Base-by-base conservation (phyloP, 2,797 vertebrate genomes). In the Allobates femoralis region DNA sequence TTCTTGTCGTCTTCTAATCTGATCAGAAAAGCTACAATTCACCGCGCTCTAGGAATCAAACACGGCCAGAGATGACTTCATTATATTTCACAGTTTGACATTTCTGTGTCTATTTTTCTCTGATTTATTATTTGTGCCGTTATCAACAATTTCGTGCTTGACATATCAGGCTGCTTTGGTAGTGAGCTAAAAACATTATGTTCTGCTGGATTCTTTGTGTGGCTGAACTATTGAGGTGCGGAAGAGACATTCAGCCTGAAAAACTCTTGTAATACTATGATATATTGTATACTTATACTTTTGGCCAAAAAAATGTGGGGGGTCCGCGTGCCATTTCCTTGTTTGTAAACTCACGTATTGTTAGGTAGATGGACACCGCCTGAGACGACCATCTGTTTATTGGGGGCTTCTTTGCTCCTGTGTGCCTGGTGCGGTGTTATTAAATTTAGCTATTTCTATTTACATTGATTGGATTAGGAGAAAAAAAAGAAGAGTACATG, bases 71-170 rank as follows among this genome's bases (percentile, higher is more conserved):
- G 82, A 76, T 53, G 18, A 75, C 60, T 85, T 62, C 21, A 37
- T 83, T 58, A 83, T 41, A 73, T 56, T 67, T 77, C 56, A 78
- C 30, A 78, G 58, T 66, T 53, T 67, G 76, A 79, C 53, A 85
- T 86, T 86, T 75, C 41, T 53, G 15, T 66, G 64, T 51, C 32
- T 71, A 28, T 81, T 86, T n/a, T 81, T 66, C 37, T 10, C 51
- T 79, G 84, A 56, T 53, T 66, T 69, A 55, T 79, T 79, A 19
- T 51, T 79, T 79, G 32, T 58, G 34, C 34, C 26, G 46, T 86
- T 23, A 67, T 86, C 28, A 75, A 78, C 71, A 78, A 76, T 76
- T 60, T 81, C 56, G 26, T 55, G 79, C 85, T 86, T 86, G 79
- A 76, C 69, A 86, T 66, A 76, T 81, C 79, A 86, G 26, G 53